phyloP scores from a whole-genome alignment of 1,140 invertebrate genomes.

The Eueides isabella region DNA sequence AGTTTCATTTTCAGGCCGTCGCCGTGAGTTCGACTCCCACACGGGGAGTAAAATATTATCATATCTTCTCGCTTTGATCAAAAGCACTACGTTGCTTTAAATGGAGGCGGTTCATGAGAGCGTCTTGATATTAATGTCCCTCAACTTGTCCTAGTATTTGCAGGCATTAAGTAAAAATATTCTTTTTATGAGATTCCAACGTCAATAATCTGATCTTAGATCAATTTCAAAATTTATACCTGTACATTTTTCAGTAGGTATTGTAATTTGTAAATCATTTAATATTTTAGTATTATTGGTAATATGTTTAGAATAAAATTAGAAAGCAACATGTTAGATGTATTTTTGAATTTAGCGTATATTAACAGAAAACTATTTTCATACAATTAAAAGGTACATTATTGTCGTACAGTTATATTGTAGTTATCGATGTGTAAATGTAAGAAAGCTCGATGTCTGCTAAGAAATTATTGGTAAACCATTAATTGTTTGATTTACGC shows the following conservation, averaged over 20 bases:
- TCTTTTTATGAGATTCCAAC: not conserved
- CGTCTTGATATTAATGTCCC: too few species aligned
- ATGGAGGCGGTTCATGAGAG: too few species aligned
- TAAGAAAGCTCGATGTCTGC: not conserved
- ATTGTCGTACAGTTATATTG: not conserved
- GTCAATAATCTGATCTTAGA: not conserved
- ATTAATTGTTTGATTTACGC: constrained; percentile 9
- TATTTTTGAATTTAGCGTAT: not conserved
- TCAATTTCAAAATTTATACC: not conserved
- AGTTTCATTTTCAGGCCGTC: too few species aligned
- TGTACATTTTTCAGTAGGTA: too few species aligned
- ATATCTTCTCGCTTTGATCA: too few species aligned
- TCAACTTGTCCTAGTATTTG: too few species aligned
- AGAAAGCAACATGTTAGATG: not conserved
- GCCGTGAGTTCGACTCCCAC: too few species aligned
- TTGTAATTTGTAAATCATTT: not conserved
- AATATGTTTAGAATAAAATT: too few species aligned
- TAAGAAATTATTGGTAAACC: not conserved
- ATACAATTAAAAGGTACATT: not conserved
- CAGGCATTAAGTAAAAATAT: not conserved
- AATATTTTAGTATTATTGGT: too few species aligned
- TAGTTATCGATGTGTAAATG: not conserved
- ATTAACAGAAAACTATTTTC: not conserved
- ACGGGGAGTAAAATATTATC: too few species aligned
- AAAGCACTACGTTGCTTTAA: too few species aligned